Conservation (phyloP, 2,113 vertebrate genomes). For the Coregonus clupeaformis region DNA sequence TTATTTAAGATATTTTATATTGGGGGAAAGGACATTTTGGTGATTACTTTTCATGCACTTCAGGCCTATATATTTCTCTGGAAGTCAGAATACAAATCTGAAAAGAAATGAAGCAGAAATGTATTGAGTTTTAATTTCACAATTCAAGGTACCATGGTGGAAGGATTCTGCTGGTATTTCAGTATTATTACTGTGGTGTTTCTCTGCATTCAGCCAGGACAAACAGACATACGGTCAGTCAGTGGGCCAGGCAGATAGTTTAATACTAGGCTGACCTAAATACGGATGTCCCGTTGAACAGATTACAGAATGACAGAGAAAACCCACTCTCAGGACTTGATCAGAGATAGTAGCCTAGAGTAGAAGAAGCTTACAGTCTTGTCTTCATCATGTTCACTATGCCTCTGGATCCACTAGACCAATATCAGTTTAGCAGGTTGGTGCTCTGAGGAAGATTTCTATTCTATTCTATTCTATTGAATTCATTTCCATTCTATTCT, state of each 20-base stretch:
- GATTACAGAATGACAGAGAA: constrained; percentile 1
- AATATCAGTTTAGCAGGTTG: no score
- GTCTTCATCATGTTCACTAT: not conserved
- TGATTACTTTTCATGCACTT: no score
- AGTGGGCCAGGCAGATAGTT: constrained; percentile 26
- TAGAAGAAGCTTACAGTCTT: not conserved
- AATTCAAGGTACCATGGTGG: no score
- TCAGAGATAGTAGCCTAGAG: not conserved
- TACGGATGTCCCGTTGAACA: constrained; percentile 40
- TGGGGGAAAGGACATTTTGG: no score
- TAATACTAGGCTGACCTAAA: constrained; percentile 68
- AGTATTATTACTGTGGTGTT: not conserved
- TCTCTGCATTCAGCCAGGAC: not conserved
- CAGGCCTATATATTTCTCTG: no score
- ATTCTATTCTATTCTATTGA: no score
- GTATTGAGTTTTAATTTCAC: no score
- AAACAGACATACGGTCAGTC: constrained; percentile 19
- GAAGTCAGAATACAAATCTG: no score
- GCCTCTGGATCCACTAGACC: not conserved
- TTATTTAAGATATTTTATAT: no score
- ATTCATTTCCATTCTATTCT: not conserved
- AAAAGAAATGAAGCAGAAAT: no score
- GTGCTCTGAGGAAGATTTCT: no score
- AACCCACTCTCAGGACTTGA: not conserved
- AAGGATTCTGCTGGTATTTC: no score